Conservation (phyloP, 1,140 invertebrate species). For the Trachelipus rathkii region DNA sequence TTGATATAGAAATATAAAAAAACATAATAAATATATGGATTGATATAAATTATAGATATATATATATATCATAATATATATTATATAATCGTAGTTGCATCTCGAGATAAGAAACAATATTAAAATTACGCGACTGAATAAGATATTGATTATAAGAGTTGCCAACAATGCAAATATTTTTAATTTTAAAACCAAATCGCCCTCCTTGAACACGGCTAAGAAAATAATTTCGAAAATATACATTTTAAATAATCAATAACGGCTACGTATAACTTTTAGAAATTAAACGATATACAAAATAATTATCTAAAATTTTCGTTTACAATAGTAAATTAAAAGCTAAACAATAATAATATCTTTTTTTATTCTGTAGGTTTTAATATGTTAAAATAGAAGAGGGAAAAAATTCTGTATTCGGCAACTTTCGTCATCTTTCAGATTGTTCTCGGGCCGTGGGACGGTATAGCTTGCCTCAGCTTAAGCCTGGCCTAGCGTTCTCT, state of each 20-base stretch:
- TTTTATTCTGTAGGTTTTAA: too few species aligned
- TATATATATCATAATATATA: conserved; percentile 15
- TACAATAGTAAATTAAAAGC: too few species aligned
- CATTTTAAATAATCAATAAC: too few species aligned
- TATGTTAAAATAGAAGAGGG: not conserved
- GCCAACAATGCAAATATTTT: conserved; percentile 13
- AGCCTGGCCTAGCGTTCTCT: conserved; percentile 4
- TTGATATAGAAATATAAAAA: not conserved
- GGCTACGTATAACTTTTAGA: too few species aligned
- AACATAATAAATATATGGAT: not conserved
- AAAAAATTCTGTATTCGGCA: not conserved
- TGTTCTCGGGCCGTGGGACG: conserved; percentile 9
- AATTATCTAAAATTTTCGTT: too few species aligned
- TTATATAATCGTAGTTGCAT: conserved; percentile 5
- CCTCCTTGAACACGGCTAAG: not conserved
- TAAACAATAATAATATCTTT: too few species aligned
- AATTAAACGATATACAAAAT: too few species aligned
- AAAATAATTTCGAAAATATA: too few species aligned
- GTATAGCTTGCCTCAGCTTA: conserved; percentile 3
- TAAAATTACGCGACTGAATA: conserved; percentile 13
- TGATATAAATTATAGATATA: not conserved
- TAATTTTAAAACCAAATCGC: conserved; percentile 8
- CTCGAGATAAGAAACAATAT: conserved; percentile 9
- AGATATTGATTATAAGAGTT: conserved; percentile 13
- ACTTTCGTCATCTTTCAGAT: conserved; percentile 12